Base-by-base conservation (phyloP, 2,113 vertebrate genomes). In the Octodon degus region DNA sequence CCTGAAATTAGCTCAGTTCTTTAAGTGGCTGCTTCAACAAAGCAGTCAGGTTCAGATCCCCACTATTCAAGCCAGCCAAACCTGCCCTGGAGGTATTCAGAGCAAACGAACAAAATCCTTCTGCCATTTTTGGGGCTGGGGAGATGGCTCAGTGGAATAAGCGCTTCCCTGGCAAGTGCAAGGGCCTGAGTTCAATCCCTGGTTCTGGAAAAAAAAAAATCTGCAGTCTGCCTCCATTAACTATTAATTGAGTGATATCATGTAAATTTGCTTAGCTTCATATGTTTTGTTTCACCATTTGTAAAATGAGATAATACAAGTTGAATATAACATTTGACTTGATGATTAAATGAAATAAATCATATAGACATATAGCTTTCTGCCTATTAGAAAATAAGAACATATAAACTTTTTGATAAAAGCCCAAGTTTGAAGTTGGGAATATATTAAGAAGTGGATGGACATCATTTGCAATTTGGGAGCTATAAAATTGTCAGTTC, bases 261-360 rank as follows among this genome's bases (percentile, higher is more conserved):
- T 63, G 34, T 17, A 96, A n/a, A 20, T 93, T 86, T 94, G 20
- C 9, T 58, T 60, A 87, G 37, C 17, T 67, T 74, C 67, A 84
- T 24, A 76, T 7, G 67, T 12, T 2, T 25, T 58, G 5, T 62
- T 94, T 79, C 13, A 55, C 14, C 43, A 88, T 86, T 79, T 88
- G 16, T 43, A 74, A 91, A 96, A 67, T 77, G 37, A 1, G 0
- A 85, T 47, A 2, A n/a, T 89, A 88, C 0, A 80, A 34, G n/a
- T 3, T 84, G 40, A 95, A 85, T 40, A 82, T 55, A 47, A 84
- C 91, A 27, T 14, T 80, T 81, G 13, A 85, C 81, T 87, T 90
- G 53, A 76, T 91, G 12, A 80, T 74, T 81, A 86, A 95, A 85
- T 82, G 27, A 88, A 92, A 93, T 77, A 90, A 89, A 70, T 89